phyloP scores from a whole-genome alignment of 2,113 vertebrate genomes.

The Axis porcinus region DNA sequence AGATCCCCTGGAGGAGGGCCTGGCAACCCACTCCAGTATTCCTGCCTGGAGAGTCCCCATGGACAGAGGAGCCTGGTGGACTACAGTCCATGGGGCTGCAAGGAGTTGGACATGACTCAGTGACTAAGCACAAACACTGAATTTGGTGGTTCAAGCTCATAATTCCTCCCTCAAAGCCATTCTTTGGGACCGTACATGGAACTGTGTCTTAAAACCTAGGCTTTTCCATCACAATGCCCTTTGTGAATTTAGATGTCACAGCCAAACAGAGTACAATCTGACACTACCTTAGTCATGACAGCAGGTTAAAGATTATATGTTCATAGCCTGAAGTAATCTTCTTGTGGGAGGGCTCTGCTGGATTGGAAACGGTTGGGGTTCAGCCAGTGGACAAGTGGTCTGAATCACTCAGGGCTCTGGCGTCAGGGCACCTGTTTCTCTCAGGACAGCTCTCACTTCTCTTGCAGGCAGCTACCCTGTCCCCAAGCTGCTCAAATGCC shows the following conservation, averaged over 20 bases:
- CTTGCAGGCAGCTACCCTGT: background rate
- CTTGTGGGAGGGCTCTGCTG: background rate
- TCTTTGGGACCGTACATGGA: background rate
- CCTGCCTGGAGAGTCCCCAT: background rate
- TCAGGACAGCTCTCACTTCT: background rate
- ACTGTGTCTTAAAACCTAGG: conserved; percentile 39
- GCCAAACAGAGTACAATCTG: background rate
- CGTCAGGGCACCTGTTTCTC: background rate
- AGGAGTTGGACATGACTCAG: background rate
- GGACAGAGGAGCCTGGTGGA: background rate
- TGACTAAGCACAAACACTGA: background rate
- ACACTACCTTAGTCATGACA: background rate
- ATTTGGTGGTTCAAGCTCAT: background rate
- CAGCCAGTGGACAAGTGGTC: background rate
- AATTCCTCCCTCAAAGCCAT: background rate
- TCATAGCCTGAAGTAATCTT: conserved; percentile 19
- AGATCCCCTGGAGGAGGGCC: background rate
- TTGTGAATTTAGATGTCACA: conserved; percentile 30
- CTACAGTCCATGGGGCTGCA: background rate
- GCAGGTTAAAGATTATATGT: conserved; percentile 25
- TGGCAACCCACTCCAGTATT: background rate
- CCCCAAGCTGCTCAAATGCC: background rate
- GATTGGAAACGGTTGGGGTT: background rate
- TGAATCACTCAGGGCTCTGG: background rate
- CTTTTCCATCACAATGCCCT: background rate